Percentiles rank a stretch among this genome's conserved stretches.
Evolutionary conservation across 2,113 vertebrate species (phyloP).

Genomic region (Camelus bactrianus): DNA sequence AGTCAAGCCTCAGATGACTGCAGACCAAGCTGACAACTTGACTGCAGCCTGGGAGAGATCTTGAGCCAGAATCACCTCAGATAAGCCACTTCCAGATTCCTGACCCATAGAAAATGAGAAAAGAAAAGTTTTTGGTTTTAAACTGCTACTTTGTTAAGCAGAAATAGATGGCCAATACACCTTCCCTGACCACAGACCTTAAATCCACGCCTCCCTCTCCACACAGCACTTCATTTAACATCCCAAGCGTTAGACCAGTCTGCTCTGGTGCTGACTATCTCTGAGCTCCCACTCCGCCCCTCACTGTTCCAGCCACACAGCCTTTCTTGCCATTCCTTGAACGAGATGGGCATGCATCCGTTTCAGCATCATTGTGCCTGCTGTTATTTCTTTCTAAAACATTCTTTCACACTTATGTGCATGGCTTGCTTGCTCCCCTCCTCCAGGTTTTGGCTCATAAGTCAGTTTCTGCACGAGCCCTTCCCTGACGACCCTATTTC

Average conservation of each 20-base stretch:
- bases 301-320: neutral
- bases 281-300: neutral
- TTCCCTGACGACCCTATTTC: neutral
- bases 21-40: neutral
- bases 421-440: neutral
- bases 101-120: neutral
- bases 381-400: neutral
- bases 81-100: neutral
- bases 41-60: neutral
- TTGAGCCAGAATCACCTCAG: neutral
- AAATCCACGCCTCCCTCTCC: neutral
- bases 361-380: neutral
- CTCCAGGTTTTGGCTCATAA: neutral
- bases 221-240: fast-evolving
- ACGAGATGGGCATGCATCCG: fast-evolving
- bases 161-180: neutral
- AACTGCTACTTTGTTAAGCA: neutral
- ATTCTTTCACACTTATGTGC: neutral
- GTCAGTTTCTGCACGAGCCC: neutral
- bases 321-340: neutral
- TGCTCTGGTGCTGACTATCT: neutral
- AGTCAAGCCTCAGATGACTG: neutral
- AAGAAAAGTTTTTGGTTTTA: neutral
- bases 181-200: neutral
- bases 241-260: too few relatives aligned